phyloP scores from a whole-genome alignment of 2,113 vertebrate species.

The Campylorhamphus procurvoides region DNA sequence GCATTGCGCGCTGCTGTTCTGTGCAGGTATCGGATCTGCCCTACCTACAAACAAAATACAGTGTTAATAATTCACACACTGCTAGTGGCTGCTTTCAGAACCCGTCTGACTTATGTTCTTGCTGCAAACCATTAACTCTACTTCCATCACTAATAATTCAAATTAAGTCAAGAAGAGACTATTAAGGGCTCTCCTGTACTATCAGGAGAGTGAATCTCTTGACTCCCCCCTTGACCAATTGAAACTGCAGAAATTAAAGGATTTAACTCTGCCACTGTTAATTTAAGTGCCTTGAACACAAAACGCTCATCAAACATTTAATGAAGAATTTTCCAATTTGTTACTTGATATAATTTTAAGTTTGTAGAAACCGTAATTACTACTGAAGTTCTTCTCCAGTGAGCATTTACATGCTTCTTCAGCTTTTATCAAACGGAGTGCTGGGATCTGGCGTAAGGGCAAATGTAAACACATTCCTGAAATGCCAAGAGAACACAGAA shows the following conservation, averaged over 20 bases:
- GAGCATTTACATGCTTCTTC: background rate
- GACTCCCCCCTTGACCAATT: background rate
- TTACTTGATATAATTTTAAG: background rate
- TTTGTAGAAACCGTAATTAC: background rate
- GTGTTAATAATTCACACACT: background rate
- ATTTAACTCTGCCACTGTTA: background rate
- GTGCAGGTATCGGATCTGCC: conserved; percentile 83
- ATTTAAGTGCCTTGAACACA: background rate
- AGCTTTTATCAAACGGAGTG: background rate
- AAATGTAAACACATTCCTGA: background rate
- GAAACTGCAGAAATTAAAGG: background rate
- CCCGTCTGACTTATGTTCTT: background rate
- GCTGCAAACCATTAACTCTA: background rate
- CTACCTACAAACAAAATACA: conserved; percentile 74
- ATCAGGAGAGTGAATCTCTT: background rate
- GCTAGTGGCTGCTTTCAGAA: background rate
- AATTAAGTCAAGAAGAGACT: background rate
- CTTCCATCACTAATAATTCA: background rate
- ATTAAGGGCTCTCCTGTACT: background rate
- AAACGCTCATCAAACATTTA: background rate
- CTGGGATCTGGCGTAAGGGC: background rate
- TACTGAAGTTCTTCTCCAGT: background rate
- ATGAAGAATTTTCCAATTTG: background rate
- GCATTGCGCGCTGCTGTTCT: conserved; percentile 78
- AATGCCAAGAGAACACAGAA: background rate